phyloP scores from a whole-genome alignment of 2,113 vertebrate genomes.

The Antigone vipio region DNA sequence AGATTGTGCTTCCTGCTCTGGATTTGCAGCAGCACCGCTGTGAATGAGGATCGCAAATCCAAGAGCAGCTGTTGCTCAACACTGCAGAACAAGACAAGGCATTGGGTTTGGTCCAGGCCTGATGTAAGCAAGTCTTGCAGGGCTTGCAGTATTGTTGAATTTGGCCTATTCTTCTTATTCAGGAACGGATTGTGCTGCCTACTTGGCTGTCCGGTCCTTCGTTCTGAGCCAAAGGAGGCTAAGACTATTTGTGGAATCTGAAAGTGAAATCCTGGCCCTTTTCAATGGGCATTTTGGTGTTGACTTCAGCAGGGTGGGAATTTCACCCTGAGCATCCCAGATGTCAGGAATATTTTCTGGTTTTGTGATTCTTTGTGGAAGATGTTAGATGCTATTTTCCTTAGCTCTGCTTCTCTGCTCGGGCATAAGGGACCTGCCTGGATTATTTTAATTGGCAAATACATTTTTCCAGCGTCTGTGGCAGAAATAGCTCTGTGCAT shows the following conservation, averaged over 20 bases:
- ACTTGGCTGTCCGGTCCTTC: conserved; percentile 19
- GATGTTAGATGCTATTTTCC: conserved; percentile 31
- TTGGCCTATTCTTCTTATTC: conserved; percentile 49
- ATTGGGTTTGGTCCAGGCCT: conserved; percentile 36
- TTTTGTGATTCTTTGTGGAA: conserved; percentile 30
- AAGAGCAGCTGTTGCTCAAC: conserved; percentile 36
- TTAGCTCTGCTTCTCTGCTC: background rate
- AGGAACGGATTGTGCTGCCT: conserved; percentile 40
- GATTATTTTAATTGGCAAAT: conserved; percentile 55
- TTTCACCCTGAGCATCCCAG: background rate
- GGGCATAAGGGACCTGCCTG: conserved; percentile 9
- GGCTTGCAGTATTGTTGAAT: conserved; percentile 48
- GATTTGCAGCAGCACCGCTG: background rate
- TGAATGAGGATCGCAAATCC: background rate
- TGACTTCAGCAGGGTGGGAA: background rate
- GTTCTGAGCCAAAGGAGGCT: conserved; percentile 22
- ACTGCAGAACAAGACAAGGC: conserved; percentile 1
- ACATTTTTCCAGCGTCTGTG: conserved; percentile 1
- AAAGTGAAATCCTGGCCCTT: conserved; percentile 13
- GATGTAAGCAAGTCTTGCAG: conserved; percentile 47
- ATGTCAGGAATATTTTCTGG: conserved; percentile 4
- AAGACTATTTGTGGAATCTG: conserved; percentile 49
- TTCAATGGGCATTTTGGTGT: conserved; percentile 11
- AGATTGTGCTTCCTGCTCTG: background rate
- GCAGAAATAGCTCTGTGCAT: conserved; percentile 39